These are phyloP conservation scores for Hirtodrosophila alboralis DNA, from an alignment of 2,888 invertebrate species.

Conservation along the genomic window DNA sequence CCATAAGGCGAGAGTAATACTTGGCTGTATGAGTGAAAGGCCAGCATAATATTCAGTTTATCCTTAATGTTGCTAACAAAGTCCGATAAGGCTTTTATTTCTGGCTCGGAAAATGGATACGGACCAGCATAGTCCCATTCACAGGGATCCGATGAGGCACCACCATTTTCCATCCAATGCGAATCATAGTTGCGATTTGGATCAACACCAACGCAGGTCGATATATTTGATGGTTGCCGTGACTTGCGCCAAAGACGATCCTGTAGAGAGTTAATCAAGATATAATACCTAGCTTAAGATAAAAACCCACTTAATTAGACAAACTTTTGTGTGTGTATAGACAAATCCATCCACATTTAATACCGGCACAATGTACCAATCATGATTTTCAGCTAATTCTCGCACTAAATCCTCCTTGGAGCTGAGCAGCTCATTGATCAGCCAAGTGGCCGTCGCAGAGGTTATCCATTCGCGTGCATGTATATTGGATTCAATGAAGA, in stretches of 20 bases:
- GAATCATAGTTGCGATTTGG: slow-evolving; percentile 79
- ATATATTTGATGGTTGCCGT: slow-evolving; percentile 83
- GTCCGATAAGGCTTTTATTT: slow-evolving; percentile 84
- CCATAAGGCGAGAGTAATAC: slow-evolving; percentile 86
- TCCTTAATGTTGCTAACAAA: slow-evolving; percentile 83
- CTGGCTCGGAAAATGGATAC: slow-evolving; percentile 86
- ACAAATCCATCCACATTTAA: slow-evolving; percentile 90
- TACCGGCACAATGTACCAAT: slow-evolving; percentile 90
- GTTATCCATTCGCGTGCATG: slow-evolving; percentile 90
- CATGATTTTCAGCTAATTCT: slow-evolving; percentile 87
- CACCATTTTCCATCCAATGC: slow-evolving; percentile 81
- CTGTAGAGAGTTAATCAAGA: slow-evolving; percentile 51
- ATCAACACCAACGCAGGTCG: slow-evolving; percentile 79
- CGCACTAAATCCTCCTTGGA: slow-evolving; percentile 86
- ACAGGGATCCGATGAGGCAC: slow-evolving; percentile 84
- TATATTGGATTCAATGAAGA: slow-evolving; percentile 87
- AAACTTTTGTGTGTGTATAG: slow-evolving; percentile 87
- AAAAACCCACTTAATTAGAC: slow-evolving; percentile 31
- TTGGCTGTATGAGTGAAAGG: slow-evolving; percentile 88
- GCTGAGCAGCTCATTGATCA: slow-evolving; percentile 88
- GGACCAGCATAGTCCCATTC: slow-evolving; percentile 85
- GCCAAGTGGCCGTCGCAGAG: slow-evolving; percentile 88
- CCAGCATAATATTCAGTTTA: slow-evolving; percentile 85
- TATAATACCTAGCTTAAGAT: background rate
- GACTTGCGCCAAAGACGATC: slow-evolving; percentile 88